phyloP scores from a whole-genome alignment of 2,888 invertebrate genomes.

The Sturmia bella region DNA sequence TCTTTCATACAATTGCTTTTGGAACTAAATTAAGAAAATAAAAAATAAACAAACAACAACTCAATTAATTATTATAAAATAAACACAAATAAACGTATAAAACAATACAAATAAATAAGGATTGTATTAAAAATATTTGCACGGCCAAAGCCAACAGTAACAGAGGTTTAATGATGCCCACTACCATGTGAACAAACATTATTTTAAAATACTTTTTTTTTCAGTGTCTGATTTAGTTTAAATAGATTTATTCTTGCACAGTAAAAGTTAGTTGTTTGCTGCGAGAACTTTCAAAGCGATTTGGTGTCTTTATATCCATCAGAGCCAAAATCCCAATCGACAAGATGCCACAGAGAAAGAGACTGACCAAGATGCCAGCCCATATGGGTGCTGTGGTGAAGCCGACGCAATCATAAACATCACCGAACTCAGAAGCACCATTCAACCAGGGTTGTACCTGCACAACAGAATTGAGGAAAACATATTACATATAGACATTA shows the following conservation, averaged over 20 bases:
- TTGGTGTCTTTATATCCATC: conserved; percentile 96
- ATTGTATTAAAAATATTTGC: conserved; percentile 77
- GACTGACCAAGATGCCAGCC: conserved; percentile 92
- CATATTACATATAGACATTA: no score
- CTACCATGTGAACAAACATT: conserved; percentile 76
- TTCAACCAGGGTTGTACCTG: conserved; percentile 84
- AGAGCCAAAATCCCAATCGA: conserved; percentile 92
- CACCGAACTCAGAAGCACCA: conserved; percentile 85
- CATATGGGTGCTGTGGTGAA: conserved; percentile 96
- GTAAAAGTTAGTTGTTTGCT: conserved; percentile 94
- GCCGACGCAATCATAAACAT: conserved; percentile 93
- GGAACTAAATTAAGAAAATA: conserved; percentile 5
- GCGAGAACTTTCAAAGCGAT: conserved; percentile 97
- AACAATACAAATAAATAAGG: conserved; percentile 76
- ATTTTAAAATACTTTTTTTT: background rate
- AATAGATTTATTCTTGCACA: conserved; percentile 85
- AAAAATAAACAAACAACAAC: conserved; percentile 6
- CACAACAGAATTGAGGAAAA: background rate
- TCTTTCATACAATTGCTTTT: conserved; percentile 3
- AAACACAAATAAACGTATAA: conserved; percentile 77
- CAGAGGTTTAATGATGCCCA: conserved; percentile 74
- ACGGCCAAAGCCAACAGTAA: conserved; percentile 77
- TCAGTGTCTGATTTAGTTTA: no score
- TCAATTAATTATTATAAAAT: conserved; percentile 73
- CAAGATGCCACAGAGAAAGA: conserved; percentile 89